Conservation (phyloP, 2,113 vertebrate species). For the Psittacara wagleri region DNA sequence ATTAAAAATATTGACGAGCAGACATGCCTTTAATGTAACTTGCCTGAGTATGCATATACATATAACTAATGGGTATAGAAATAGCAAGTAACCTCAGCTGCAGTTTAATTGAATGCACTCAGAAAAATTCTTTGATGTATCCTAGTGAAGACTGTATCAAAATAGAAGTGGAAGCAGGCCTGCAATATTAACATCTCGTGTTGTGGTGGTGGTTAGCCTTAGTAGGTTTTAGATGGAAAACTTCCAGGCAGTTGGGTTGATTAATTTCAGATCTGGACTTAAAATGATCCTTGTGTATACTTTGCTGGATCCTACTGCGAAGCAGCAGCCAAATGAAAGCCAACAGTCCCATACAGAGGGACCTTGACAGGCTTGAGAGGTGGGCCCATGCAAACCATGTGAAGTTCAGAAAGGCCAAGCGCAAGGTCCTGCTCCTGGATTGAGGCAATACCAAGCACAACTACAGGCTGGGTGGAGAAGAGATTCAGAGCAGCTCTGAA, state of each 20-base stretch:
- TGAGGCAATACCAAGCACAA: neutral
- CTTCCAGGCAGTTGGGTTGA: neutral
- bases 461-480: neutral
- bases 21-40: neutral
- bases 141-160: neutral
- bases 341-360: neutral
- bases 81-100: neutral
- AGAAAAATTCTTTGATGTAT: neutral
- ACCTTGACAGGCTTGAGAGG: neutral
- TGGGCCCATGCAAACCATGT: neutral
- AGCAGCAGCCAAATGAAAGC: neutral
- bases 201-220: constrained; percentile 15
- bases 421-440: neutral
- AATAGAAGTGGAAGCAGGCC: neutral
- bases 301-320: neutral
- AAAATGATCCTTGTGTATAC: neutral
- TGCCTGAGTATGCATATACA: neutral
- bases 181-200: neutral
- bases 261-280: constrained; percentile 3
- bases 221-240: neutral
- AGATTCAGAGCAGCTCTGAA: neutral
- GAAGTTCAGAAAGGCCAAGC: neutral
- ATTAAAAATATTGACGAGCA: neutral
- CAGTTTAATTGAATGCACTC: neutral
- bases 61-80: neutral